Conservation (phyloP, 2,888 invertebrate species). For the Limnephilus rhombicus region DNA sequence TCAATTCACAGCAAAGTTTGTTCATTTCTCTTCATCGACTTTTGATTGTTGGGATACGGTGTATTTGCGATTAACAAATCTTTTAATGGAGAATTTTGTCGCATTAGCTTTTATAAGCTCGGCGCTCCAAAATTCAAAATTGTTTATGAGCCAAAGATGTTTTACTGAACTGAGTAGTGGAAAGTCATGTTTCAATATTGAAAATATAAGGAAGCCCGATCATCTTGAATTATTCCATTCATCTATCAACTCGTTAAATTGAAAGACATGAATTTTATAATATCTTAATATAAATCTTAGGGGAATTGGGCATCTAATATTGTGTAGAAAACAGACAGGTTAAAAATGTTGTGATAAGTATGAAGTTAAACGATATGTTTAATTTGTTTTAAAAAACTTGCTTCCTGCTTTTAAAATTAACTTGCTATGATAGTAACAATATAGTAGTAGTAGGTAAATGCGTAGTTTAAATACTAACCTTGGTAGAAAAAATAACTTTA, state of each 20-base stretch:
- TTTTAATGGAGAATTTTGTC: background rate
- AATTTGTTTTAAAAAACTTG: too few relatives aligned
- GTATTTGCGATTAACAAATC: background rate
- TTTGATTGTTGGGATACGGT: background rate
- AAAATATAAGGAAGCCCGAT: background rate
- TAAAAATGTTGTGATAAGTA: too few relatives aligned
- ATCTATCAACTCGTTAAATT: background rate
- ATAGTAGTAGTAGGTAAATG: too few relatives aligned
- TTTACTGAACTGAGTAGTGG: background rate
- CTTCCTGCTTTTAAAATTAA: too few relatives aligned
- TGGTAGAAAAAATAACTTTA: too few relatives aligned
- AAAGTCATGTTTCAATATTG: background rate
- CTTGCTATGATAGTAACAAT: too few relatives aligned
- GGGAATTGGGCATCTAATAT: background rate
- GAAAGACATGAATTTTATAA: background rate
- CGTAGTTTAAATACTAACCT: too few relatives aligned
- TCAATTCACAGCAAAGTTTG: background rate
- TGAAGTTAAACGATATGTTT: too few relatives aligned
- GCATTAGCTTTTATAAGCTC: background rate
- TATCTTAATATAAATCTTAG: background rate
- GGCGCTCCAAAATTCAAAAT: background rate
- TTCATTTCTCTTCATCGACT: background rate
- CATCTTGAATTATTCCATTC: background rate
- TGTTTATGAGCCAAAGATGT: background rate
- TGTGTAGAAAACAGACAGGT: background rate